Percentiles rank a stretch among this genome's conserved stretches.
Evolutionary conservation across 2,113 vertebrate species (phyloP).

Genomic region (Helogale parvula): DNA sequence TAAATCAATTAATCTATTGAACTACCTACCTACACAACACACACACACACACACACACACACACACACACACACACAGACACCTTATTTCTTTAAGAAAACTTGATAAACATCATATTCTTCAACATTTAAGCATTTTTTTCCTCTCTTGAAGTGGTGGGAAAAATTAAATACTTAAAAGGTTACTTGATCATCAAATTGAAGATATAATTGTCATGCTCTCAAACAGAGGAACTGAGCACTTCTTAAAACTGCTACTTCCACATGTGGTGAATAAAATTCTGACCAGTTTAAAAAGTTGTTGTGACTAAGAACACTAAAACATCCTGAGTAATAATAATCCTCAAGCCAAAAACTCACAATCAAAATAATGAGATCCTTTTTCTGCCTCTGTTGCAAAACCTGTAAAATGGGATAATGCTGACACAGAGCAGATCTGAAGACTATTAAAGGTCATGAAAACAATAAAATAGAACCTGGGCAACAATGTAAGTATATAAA

Average conservation of each 20-base stretch:
- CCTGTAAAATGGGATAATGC: constrained; percentile 72
- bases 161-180: constrained; percentile 45
- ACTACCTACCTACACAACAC: background rate
- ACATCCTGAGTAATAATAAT: background rate
- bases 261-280: constrained; percentile 34
- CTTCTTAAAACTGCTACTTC: constrained; percentile 25
- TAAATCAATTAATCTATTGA: background rate
- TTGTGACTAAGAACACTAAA: constrained; percentile 30
- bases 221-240: background rate
- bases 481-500: constrained; percentile 62
- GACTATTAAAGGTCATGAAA: constrained; percentile 62
- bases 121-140: background rate
- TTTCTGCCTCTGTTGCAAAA: constrained; percentile 53
- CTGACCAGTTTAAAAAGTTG: constrained; percentile 30
- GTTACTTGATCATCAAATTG: background rate
- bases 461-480: constrained; percentile 43
- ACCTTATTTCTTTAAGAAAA: background rate
- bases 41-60: background rate
- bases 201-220: background rate
- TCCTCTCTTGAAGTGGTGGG: background rate
- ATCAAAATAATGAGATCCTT: constrained; percentile 31
- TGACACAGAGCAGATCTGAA: constrained; percentile 38
- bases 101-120: background rate
- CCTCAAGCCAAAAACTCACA: background rate
- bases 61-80: background rate